These are phyloP conservation scores for Lepetodrilus schrolli DNA, from an alignment of 2,888 invertebrate species.

Conservation along the genomic window DNA sequence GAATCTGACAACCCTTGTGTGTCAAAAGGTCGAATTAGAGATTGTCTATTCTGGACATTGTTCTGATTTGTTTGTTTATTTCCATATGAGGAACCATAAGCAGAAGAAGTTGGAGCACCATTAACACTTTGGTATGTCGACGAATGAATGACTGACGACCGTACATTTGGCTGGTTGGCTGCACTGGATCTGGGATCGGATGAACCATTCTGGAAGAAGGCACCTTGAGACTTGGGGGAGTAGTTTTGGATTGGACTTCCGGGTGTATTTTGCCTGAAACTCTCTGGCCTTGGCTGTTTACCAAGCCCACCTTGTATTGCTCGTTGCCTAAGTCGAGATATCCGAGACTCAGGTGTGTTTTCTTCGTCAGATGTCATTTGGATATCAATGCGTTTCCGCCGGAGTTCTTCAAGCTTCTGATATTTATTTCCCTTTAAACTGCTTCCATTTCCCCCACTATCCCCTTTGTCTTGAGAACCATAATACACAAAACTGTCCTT, in stretches of 20 bases:
- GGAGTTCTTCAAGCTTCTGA: slow-evolving; percentile 64
- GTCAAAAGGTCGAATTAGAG: slow-evolving; percentile 18
- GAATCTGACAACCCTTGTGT: slow-evolving; percentile 27
- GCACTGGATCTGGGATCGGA: not conserved
- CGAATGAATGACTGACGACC: not conserved
- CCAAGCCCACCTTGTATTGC: slow-evolving; percentile 53
- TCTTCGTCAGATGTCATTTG: slow-evolving; percentile 68
- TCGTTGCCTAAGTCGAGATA: slow-evolving; percentile 62
- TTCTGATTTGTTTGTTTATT: not conserved
- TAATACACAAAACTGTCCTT: slow-evolving; percentile 48
- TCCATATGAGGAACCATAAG: not conserved
- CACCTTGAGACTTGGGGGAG: not conserved
- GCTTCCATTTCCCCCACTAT: slow-evolving; percentile 40
- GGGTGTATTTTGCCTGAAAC: slow-evolving; percentile 20
- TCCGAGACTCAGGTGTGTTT: slow-evolving; percentile 60
- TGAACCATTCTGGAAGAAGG: slow-evolving; percentile 15
- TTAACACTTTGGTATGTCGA: slow-evolving; percentile 1
- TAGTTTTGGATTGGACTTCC: not conserved
- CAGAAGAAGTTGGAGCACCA: slow-evolving; percentile 1
- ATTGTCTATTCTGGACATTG: not conserved
- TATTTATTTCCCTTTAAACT: slow-evolving; percentile 51
- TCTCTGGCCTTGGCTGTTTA: slow-evolving; percentile 13
- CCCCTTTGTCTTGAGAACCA: slow-evolving; percentile 36
- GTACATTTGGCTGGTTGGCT: not conserved
- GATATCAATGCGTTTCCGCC: slow-evolving; percentile 64